These are phyloP conservation scores for Calameuta pallipes DNA, from an alignment of 2,888 invertebrate species.

Conservation along the genomic window DNA sequence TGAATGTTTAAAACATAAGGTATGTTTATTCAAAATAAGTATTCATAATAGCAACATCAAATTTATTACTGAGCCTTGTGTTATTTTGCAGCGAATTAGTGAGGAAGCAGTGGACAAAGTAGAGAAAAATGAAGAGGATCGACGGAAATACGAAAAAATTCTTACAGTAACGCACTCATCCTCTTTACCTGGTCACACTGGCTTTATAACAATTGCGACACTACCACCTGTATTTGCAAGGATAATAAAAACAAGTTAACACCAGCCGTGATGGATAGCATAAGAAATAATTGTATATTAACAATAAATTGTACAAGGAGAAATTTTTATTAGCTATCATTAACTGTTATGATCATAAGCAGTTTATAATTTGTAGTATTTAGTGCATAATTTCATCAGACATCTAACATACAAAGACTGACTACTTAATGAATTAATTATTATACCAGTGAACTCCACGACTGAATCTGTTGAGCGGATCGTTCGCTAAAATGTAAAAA, in stretches of 20 bases:
- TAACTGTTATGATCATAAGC: neutral
- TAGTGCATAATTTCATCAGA: neutral
- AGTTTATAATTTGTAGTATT: neutral
- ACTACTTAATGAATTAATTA: neutral
- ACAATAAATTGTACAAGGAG: neutral
- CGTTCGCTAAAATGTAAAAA: neutral
- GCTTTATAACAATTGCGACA: conserved; percentile 94
- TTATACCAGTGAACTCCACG: neutral
- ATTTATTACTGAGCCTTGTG: neutral
- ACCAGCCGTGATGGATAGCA: neutral
- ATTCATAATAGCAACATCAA: neutral
- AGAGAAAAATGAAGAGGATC: conserved; percentile 63
- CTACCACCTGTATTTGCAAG: conserved; percentile 76
- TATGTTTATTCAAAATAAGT: conserved; percentile 47
- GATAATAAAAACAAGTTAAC: conserved; percentile 19
- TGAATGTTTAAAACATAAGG: conserved; percentile 76
- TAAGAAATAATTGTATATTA: neutral
- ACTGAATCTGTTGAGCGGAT: neutral
- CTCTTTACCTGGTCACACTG: conserved; percentile 92
- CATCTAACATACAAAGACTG: neutral
- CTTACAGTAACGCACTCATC: conserved; percentile 78
- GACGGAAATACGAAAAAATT: conserved; percentile 69
- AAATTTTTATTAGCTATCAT: neutral
- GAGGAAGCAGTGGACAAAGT: conserved; percentile 60
- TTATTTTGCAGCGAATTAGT: conserved; percentile 33